Evolutionary conservation across 2,797 vertebrate species (phyloP), one percentile per base, ranked within the genome.

Genomic region (Vipera latastei): DNA sequence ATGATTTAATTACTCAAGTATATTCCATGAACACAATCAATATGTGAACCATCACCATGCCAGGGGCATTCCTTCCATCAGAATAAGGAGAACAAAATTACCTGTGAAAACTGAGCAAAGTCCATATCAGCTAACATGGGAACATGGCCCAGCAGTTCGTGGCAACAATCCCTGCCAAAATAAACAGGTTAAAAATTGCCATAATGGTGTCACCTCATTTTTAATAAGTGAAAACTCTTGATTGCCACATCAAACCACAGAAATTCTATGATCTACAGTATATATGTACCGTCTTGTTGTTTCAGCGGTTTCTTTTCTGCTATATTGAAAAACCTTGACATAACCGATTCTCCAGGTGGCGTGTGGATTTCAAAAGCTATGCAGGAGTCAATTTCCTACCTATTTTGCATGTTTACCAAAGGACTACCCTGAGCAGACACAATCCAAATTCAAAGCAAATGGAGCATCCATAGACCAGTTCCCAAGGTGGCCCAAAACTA

Each of bases 81-180:
- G n/a, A 91, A 32, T 5, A 63, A 91, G 63, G 94, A 89, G 22
- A 3, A 88, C 22, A 3, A 90, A 57, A 90, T 97, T 97, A 98
- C 98, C 98, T 98, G 97, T 61, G 98, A 99, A 96, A 98, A 98
- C 92, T 98, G 98, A 53, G 98, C 98, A 94, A 99, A 99, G 78
- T 98, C 97, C 92, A 97, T 98, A 94, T 98, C 98, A 63, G 98
- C 97, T 95, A 99, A 96, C 98, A 98, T 98, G 63, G 98, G 98
- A 93, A 98, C 96, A 13, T 98, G 98, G 53, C 98, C 98, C 25
- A 99, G 95, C 3, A 98, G 96, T 94, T 99, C 98, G 55, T 99
- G 98, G 93, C 98, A 99, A 95, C 98, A 98, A 94, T 99, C 98
- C 83, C 98, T 98, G 97, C 32, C 96, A 96, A 96, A 96, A 95